Base-by-base conservation (phyloP, 2,797 vertebrate genomes). In the Parambassis ranga region DNA sequence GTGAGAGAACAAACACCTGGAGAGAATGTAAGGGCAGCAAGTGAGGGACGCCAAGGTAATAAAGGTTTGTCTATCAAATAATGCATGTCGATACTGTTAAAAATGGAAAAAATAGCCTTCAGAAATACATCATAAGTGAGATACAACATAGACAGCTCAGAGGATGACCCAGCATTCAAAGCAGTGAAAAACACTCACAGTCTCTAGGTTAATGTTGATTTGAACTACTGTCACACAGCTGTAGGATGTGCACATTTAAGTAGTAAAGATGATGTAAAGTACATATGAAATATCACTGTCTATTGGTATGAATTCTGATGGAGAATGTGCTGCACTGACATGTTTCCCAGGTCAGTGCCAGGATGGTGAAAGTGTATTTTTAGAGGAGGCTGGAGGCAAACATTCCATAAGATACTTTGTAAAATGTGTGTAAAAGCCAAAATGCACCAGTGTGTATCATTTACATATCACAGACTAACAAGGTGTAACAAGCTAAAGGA, bases 251-350 rank as follows among this genome's bases (percentile, higher is more conserved):
- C 4, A 50, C n/a, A 74, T 18, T 53, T 48, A 57, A 58, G 6
- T 14, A 47, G 30, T 0, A 26, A 8, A 60, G 9, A 27, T 41
- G 42, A 75, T 31, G 61, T 68, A 50, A 77, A 71, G 43, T 43
- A 71, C 39, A 71, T n/a, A n/a, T 64, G 36, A 74, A 58, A 72
- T 67, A 46, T 35, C 81, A 39, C 68, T 31, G 43, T 44, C 59
- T 56, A 47, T 72, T 58, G 65, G 47, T 41, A 28, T 51, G 36
- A 75, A 56, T 79, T 78, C 52, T 77, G 16, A 16, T 58, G 59
- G 66, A 58, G 61, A 32, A 44, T 57, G 38, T 13, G 58, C 63
- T 89, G 86, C 80, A 79, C 52, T 70, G 48, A 88, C 90, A 85
- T 77, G 89, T 83, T 60, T 59, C 37, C 70, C 73, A 49, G 43